Evolutionary conservation across 2,888 invertebrate species (phyloP).

Genomic region (Nemurella pictetii): DNA sequence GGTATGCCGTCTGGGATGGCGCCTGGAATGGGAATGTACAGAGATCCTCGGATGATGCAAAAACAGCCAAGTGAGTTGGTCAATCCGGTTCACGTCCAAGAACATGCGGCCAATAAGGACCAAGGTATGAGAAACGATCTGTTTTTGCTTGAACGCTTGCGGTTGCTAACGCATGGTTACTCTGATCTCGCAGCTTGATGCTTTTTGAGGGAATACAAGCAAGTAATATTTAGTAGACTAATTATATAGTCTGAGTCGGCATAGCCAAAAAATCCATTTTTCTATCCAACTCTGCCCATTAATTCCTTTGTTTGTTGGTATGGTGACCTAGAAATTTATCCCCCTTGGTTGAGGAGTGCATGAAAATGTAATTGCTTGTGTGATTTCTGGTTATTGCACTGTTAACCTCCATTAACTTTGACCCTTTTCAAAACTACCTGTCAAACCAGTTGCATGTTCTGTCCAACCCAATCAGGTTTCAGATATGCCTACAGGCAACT

Average conservation of each 20-base stretch:
- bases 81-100: slow-evolving; percentile 48
- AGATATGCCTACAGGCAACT: no score
- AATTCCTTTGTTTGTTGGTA: no score
- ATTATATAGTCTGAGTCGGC: no score
- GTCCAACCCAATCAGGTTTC: no score
- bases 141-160: slow-evolving; percentile 37
- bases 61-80: slow-evolving; percentile 68
- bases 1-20: slow-evolving; percentile 53
- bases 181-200: slow-evolving; percentile 58
- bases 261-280: no score
- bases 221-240: not conserved
- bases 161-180: slow-evolving; percentile 50
- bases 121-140: slow-evolving; percentile 52
- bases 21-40: slow-evolving; percentile 56
- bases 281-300: no score
- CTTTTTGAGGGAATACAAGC: slow-evolving; percentile 42
- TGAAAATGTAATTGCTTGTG: not conserved
- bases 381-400: not conserved
- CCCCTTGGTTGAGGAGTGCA: no score
- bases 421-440: not conserved
- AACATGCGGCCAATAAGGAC: slow-evolving; percentile 54
- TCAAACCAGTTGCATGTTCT: not conserved
- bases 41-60: slow-evolving; percentile 54
- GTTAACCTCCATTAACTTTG: not conserved
- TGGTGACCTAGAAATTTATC: no score